Base-by-base conservation (phyloP, 1,140 invertebrate species). In the Delia radicum region DNA sequence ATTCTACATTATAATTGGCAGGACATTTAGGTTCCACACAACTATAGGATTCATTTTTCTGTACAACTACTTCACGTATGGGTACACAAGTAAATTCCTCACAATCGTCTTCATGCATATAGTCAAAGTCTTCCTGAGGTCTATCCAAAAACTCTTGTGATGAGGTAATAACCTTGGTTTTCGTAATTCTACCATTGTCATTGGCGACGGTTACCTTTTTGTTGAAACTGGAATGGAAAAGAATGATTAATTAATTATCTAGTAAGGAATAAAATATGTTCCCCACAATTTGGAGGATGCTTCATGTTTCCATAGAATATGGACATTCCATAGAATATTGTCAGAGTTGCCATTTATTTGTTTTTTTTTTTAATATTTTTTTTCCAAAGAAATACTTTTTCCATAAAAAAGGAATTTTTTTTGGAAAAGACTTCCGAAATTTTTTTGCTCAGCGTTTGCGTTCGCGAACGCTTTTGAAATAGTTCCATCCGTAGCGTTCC, bases 21-120 rank as follows among this genome's bases (percentile, higher is more conserved):
- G 91, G 91, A 79, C 92, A 93, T 55, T 82, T 80, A 3, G 88
- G 88, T 21, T 89, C 83, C 2, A 89, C 86, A 77, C 91, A 92
- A 0, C 85, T 79, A 2, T 85, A 21, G 0, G 82, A 77, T 33
- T 80, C 83, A 31, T 82, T 85, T 24, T 82, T 83, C 63, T 78
- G 67, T 2, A 82, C 77, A 27, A 79, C 75, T 27, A 79, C 80
- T 15, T 6, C 80, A 10, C 81, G 80, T 79, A 82, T 82, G 26
- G 83, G 83, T 12, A 83, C 82, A 75, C 84, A 85, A 7, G 82
- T 84, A 48, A 85, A 85, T 67, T 85, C 84, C n/a, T 79, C 80
- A 65, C 84, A 85, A 18, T 81, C 79, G 67, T 85, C 82, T 63
- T 85, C 83, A 61, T 77, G 61, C 13, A 80, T 77, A 31, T 62